Evolutionary conservation across 2,888 invertebrate species (phyloP), one percentile per base, ranked within the genome.

Genomic region (Leucophenga maculata): DNA sequence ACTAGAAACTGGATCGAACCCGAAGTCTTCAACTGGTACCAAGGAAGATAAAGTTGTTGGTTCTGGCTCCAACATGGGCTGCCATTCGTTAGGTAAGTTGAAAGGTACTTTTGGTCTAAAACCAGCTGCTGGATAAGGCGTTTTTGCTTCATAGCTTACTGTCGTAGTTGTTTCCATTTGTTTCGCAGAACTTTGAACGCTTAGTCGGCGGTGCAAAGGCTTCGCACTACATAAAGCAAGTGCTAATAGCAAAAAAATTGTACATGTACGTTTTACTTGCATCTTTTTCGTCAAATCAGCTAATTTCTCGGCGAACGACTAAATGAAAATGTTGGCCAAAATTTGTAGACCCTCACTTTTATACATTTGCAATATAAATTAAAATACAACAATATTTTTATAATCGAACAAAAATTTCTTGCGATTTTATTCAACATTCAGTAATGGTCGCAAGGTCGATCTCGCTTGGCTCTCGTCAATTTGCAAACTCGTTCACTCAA

Each of bases 111-210:
- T 77, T 2, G 86, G 86, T 1, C 87, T 79, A 52, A 81, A 86
- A 2, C 86, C 86, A n/a, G 86, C 85, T 11, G 85, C 82, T 26
- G 87, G 87, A 69, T 86, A 86, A 3, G 86, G 86, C 3, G 86
- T 85, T 39, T 75, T 79, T n/a, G 77, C 75, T 32, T 79, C 46
- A 18, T 20, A 72, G 14, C 66, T 46, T n/a, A 60, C 57, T 3
- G 68, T 50, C 4, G 75, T 75, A 18, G 72, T 73, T 4, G 75
- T 72, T 67, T 78, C 80, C 66, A 81, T 73, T 72, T 85, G 86
- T 6, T 85, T 82, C 20, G 80, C 79, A 4, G 80, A 82, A 74
- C 78, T 83, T 11, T 18, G 22, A 14, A 65, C 72, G 6, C 74
- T 71, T 0, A 68, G 69, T 1, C 68, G 72, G 65, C 78, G 82